These are phyloP conservation scores for Stenopsyche tienmushanensis DNA, from an alignment of 1,140 invertebrate species.

Conservation along the genomic window DNA sequence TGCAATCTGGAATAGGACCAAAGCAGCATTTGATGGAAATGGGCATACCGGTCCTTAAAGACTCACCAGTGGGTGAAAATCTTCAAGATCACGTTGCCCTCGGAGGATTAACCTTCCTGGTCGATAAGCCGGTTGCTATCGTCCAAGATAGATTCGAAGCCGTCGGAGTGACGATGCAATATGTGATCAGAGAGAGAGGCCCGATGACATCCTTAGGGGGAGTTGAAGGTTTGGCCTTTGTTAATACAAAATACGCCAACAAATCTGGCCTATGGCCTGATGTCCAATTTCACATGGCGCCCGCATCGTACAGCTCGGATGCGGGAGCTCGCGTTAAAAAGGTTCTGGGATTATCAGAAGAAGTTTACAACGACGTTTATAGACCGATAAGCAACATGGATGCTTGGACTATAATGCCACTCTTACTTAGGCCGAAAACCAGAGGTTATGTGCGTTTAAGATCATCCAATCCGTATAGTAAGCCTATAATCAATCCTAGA, in stretches of 20 bases:
- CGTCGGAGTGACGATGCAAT: conserved; percentile 75
- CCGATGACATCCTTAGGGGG: conserved; percentile 84
- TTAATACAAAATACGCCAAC: conserved; percentile 81
- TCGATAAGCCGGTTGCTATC: conserved; percentile 75
- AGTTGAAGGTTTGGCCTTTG: conserved; percentile 81
- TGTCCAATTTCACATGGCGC: conserved; percentile 85
- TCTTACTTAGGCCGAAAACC: conserved; percentile 77
- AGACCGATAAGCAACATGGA: conserved; percentile 57
- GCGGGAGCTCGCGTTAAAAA: conserved; percentile 72
- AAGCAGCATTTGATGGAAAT: conserved; percentile 68
- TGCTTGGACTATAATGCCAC: conserved; percentile 81
- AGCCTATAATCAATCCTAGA: conserved; percentile 86
- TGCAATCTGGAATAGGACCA: conserved; percentile 87
- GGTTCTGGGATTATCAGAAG: conserved; percentile 79
- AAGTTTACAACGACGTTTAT: conserved; percentile 73
- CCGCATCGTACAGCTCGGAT: conserved; percentile 80
- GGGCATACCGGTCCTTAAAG: conserved; percentile 69
- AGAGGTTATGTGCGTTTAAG: conserved; percentile 73
- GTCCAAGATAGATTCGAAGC: conserved; percentile 71
- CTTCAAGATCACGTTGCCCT: conserved; percentile 82
- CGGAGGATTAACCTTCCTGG: conserved; percentile 76
- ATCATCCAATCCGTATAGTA: conserved; percentile 78
- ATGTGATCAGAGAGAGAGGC: conserved; percentile 71
- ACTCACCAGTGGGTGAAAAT: conserved; percentile 77
- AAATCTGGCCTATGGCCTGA: conserved; percentile 72